Evolutionary conservation across 2,888 invertebrate species (phyloP), one percentile per base, ranked within the genome.

Genomic region (Geophilus truncorum): DNA sequence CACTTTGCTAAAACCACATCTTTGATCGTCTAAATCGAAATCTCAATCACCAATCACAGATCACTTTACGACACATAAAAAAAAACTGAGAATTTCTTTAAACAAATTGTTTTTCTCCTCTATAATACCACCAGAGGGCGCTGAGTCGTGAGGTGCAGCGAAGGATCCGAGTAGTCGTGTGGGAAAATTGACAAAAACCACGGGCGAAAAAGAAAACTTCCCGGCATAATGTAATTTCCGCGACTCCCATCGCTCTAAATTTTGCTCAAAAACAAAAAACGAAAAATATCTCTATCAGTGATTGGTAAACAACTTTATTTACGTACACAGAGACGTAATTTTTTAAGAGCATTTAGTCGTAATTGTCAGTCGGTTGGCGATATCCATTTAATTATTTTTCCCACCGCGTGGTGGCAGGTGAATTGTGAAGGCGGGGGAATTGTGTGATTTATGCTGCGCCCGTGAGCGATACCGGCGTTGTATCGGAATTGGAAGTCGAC

Each of bases 401-500:
- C n/a, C n/a, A n/a, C n/a, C n/a, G 18, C 51, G 7, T 18, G 4
- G 51, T 51, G 51, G 51, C 51, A 51, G 51, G 51, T 51, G 51
- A 51, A 51, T 51, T 51, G 70, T 70, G 28, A 28, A 70, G 70
- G 70, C 28, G 70, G 70, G 28, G 70, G 70, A 70, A 70, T 70
- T 70, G 25, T 70, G 25, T 70, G 25, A 28, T 70, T 70, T 51
- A 51, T 51, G 51, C 51, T 51, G 3, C 51, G 51, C 51, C 51
- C 18, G 51, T 51, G 51, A 51, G 51, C 51, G 51, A 51, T 51
- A 51, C 51, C 51, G 40, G 15, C 40, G 15, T 70, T 70, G 70
- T 70, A 70, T 70, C 23, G 70, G 70, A 70, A 70, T 70, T 70
- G 70, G 70, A 70, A 70, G 51, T 51, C 51, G 51, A 51, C 51